phyloP scores from a whole-genome alignment of 2,888 invertebrate genomes.

The Reticulitermes lucifugus region DNA sequence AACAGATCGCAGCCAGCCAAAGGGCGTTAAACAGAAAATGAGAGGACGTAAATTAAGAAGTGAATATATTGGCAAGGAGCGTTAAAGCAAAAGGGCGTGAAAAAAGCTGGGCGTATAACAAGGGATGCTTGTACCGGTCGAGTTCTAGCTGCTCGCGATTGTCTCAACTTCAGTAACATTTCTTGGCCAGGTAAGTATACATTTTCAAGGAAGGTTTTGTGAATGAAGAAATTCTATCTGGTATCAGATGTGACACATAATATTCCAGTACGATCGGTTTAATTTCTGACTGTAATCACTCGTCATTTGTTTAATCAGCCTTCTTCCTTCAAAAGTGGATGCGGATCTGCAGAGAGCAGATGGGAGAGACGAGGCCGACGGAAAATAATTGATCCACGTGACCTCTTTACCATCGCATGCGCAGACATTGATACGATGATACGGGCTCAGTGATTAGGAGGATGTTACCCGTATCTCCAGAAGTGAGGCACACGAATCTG shows the following conservation, averaged over 20 bases:
- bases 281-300: not conserved
- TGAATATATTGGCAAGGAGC: no score
- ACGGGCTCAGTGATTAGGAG: not conserved
- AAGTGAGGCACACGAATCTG: not conserved
- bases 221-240: not conserved
- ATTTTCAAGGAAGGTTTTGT: no score
- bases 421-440: not conserved
- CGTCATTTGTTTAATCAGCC: not conserved
- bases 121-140: no score
- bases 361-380: not conserved
- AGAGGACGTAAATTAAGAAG: no score
- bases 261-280: not conserved
- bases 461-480: not conserved
- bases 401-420: not conserved
- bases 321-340: not conserved
- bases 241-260: not conserved
- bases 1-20: no score
- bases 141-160: no score
- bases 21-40: no score
- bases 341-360: not conserved
- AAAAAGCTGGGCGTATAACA: no score
- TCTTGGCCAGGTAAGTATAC: no score
- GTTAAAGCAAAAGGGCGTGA: no score
- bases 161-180: no score
- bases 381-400: not conserved